Conservation (phyloP, 2,113 vertebrate species). For the Eclectus roratus region DNA sequence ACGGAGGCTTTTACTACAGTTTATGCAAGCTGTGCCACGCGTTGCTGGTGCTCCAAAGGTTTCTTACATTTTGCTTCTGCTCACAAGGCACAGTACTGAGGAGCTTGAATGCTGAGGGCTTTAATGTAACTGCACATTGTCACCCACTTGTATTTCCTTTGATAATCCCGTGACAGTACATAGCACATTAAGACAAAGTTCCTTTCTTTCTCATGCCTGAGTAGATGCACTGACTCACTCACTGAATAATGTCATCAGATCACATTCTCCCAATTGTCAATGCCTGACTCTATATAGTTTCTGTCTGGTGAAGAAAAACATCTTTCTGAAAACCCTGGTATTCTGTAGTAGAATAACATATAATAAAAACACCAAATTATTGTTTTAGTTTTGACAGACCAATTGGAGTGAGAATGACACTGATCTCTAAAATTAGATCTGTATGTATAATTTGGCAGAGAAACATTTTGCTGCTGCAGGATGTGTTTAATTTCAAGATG, state of each 20-base stretch:
- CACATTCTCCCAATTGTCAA: neutral
- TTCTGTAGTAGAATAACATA: neutral
- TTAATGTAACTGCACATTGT: slow-evolving; percentile 15
- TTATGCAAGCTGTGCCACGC: neutral
- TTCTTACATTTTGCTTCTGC: neutral
- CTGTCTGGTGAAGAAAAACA: slow-evolving; percentile 17
- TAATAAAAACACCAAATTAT: neutral
- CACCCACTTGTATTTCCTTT: slow-evolving; percentile 32
- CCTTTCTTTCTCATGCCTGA: neutral
- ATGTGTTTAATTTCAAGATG: neutral
- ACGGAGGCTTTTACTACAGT: neutral
- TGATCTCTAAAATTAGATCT: neutral
- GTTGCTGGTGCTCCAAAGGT: neutral
- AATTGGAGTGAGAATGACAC: neutral
- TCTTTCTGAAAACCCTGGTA: neutral
- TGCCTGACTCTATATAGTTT: neutral
- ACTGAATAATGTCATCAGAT: slow-evolving; percentile 28
- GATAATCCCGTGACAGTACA: slow-evolving; percentile 8
- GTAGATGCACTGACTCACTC: neutral
- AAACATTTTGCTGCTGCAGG: neutral
- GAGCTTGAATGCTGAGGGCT: neutral
- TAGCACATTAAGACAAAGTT: neutral
- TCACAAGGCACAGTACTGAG: neutral
- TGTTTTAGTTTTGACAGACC: neutral
- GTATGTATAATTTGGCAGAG: neutral